Evolutionary conservation across 1,140 invertebrate species (phyloP).

Genomic region (Atta cephalotes): DNA sequence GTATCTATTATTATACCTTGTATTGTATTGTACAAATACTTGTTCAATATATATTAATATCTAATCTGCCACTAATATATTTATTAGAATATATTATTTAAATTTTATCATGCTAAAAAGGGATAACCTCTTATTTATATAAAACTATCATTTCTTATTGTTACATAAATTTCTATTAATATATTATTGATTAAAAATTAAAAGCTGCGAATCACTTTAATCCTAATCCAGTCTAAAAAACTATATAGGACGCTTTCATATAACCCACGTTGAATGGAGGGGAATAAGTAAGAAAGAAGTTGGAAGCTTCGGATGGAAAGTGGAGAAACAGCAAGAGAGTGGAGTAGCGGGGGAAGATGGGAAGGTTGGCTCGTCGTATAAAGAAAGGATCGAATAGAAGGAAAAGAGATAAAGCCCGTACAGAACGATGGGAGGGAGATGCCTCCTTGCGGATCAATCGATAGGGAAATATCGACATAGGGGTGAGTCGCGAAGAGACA

Average conservation of each 20-base stretch:
- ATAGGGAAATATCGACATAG: conserved; percentile 84
- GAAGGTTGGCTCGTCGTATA: conserved; percentile 57
- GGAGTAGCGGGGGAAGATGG: not conserved
- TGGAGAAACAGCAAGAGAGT: conserved; percentile 36
- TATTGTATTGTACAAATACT: not conserved
- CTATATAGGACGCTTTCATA: not conserved
- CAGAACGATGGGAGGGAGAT: conserved; percentile 71
- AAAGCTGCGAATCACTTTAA: not conserved
- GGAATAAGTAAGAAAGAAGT: conserved; percentile 17
- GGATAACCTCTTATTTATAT: not conserved
- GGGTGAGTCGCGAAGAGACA: conserved; percentile 76
- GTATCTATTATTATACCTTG: not conserved
- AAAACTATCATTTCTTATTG: not conserved
- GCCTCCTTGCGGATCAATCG: conserved; percentile 82
- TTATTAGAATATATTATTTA: not conserved
- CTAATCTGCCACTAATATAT: not conserved
- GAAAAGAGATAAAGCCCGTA: conserved; percentile 70
- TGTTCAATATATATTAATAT: not conserved
- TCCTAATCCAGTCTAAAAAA: conserved; percentile 12
- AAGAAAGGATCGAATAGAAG: conserved; percentile 69
- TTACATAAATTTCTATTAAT: conserved; percentile 5
- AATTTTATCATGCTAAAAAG: not conserved
- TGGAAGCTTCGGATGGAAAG: conserved; percentile 43
- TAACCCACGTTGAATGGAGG: conserved; percentile 34
- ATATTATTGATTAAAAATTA: conserved; percentile 17